These are phyloP conservation scores for Fukomys damarensis DNA, from an alignment of 2,113 vertebrate genomes.

Conservation along the genomic window DNA sequence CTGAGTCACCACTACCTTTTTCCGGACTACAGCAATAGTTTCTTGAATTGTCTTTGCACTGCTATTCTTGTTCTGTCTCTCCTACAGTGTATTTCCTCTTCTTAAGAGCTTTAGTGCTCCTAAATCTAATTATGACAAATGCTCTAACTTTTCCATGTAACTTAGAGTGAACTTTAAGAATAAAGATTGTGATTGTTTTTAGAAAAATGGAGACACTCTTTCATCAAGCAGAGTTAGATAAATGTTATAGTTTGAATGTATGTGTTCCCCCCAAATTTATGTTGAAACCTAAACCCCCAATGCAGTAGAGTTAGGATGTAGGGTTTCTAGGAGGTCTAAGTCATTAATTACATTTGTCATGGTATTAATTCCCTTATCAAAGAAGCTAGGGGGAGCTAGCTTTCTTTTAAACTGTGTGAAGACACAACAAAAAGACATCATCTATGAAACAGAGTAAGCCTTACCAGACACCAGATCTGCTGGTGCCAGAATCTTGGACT, in stretches of 20 bases:
- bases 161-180: background rate
- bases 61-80: no score
- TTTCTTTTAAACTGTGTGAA: background rate
- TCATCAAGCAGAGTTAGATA: background rate
- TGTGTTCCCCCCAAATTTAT: background rate
- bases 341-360: background rate
- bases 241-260: background rate
- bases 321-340: background rate
- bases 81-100: background rate
- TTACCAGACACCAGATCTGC: background rate
- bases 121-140: background rate
- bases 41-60: background rate
- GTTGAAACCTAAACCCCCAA: background rate
- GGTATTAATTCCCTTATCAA: background rate
- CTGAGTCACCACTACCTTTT: background rate
- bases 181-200: constrained; percentile 36
- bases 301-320: background rate
- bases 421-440: background rate
- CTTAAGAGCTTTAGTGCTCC: background rate
- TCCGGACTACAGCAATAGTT: background rate
- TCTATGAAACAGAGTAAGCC: background rate
- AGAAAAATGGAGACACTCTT: background rate
- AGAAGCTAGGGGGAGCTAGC: background rate
- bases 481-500: background rate
- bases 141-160: background rate